Base-by-base conservation (phyloP, 2,888 invertebrate genomes). In the Torymus aiolomorphi region DNA sequence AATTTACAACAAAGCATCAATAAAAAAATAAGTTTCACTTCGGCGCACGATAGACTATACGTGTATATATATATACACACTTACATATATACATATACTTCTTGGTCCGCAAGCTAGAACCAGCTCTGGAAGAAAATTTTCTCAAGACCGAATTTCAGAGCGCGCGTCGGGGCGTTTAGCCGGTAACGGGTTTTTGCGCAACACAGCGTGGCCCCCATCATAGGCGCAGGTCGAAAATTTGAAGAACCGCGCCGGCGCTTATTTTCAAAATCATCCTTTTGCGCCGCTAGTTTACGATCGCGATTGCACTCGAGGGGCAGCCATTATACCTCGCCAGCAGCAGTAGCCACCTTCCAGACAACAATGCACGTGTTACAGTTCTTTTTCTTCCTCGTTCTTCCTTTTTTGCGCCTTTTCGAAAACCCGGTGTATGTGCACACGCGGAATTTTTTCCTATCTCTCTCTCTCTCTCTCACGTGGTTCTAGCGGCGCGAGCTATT, bases 191-290 rank as follows among this genome's bases (percentile, higher is more conserved):
- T 54, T 66, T 75, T 79, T 78, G 63, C 69, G 56, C 49, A 57
- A 63, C 13, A 18, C 31, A n/a, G 8, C 54, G 24, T 54, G 10
- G 42, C 42, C 42, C 42, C 42, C 42, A 42, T 42, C 8, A 8
- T 42, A 42, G 31, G 31, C 31, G 61, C 42, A 49, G 49, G 61
- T 71, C 80, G 66, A 76, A 75, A 65, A 75, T 71, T 75, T 61
- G 56, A 74, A 65, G 57, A 70, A 65, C 42, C 42, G 56, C 13
- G 0, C 2, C 18, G 51, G 66, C 59, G 10, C 42, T 42, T 70
- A 66, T 76, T 76, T 80, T 67, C 24, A 72, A 80, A 80, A 80
- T 80, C 80, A 80, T 76, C 76, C 54, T 67, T 65, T 51, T 65
- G 57, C n/a, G 5, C 54, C 42, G 20, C 14, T 20, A 11, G 11